Percentiles rank a stretch among this genome's conserved stretches.
Evolutionary conservation across 2,113 vertebrate genomes (phyloP).

Genomic region (Edolisoma coerulescens): DNA sequence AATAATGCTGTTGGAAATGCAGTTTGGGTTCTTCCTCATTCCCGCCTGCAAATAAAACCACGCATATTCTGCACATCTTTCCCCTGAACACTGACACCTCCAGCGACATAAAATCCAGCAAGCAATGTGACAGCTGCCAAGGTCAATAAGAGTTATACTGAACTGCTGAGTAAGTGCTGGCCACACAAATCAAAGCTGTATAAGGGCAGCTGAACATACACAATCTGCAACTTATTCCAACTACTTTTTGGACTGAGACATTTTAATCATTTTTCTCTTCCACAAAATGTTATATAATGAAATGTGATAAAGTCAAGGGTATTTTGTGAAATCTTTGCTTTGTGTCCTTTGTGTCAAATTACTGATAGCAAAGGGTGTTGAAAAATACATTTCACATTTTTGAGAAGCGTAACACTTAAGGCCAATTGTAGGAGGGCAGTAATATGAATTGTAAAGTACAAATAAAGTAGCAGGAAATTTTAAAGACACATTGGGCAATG

Average conservation of each 20-base stretch:
- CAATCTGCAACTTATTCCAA: slow-evolving; percentile 57
- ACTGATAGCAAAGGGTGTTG: background rate
- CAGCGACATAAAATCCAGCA: slow-evolving; percentile 59
- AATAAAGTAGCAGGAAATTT: background rate
- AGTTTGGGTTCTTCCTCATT: slow-evolving; percentile 25
- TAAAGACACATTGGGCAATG: background rate
- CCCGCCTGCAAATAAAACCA: slow-evolving; percentile 51
- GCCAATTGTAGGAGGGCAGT: background rate
- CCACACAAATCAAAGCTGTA: slow-evolving; percentile 62
- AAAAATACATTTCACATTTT: background rate
- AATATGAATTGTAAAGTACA: background rate
- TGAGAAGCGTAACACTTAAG: background rate
- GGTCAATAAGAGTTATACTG: slow-evolving; percentile 70
- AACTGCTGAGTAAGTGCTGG: slow-evolving; percentile 68
- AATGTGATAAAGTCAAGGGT: slow-evolving; percentile 37
- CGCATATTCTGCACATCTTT: slow-evolving; percentile 31
- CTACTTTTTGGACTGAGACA: slow-evolving; percentile 25
- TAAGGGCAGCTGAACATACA: slow-evolving; percentile 57
- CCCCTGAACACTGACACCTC: slow-evolving; percentile 60
- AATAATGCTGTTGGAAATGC: slow-evolving; percentile 53
- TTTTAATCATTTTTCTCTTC: slow-evolving; percentile 38
- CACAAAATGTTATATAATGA: background rate
- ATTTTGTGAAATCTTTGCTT: background rate
- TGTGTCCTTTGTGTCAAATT: background rate
- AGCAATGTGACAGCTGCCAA: slow-evolving; percentile 69